These are phyloP conservation scores for Xiphias gladius DNA, from an alignment of 2,113 vertebrate species.

Conservation along the genomic window DNA sequence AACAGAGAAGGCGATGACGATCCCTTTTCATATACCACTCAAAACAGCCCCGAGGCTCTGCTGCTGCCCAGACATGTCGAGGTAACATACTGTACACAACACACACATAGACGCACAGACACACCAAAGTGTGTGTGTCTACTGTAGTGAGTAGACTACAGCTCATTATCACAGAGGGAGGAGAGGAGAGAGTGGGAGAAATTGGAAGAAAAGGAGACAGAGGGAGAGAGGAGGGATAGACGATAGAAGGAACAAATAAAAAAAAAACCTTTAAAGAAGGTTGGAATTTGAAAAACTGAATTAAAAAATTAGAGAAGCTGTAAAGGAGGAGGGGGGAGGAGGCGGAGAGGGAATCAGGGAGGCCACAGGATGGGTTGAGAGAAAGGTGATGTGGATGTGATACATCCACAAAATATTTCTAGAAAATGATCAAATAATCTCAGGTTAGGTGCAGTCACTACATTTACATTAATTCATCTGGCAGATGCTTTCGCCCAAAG, in stretches of 20 bases:
- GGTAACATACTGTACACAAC: conserved; percentile 23
- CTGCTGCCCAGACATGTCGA: conserved; percentile 21
- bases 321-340: no score
- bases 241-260: not conserved
- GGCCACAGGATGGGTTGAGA: not conserved
- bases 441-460: not conserved
- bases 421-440: not conserved
- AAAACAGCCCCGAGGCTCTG: conserved; percentile 33
- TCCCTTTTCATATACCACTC: conserved; percentile 67
- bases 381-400: not conserved
- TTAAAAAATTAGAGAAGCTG: not conserved
- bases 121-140: not conserved
- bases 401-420: not conserved
- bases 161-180: not conserved
- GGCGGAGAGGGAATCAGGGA: not conserved
- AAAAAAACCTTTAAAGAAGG: not conserved
- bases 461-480: not conserved
- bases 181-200: not conserved
- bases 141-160: not conserved
- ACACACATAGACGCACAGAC: conserved; percentile 24
- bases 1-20: conserved; percentile 4
- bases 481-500: not conserved
- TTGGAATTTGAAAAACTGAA: not conserved
- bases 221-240: not conserved
- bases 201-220: not conserved